Base-by-base conservation (phyloP, 2,113 vertebrate species). In the Mugil cephalus region DNA sequence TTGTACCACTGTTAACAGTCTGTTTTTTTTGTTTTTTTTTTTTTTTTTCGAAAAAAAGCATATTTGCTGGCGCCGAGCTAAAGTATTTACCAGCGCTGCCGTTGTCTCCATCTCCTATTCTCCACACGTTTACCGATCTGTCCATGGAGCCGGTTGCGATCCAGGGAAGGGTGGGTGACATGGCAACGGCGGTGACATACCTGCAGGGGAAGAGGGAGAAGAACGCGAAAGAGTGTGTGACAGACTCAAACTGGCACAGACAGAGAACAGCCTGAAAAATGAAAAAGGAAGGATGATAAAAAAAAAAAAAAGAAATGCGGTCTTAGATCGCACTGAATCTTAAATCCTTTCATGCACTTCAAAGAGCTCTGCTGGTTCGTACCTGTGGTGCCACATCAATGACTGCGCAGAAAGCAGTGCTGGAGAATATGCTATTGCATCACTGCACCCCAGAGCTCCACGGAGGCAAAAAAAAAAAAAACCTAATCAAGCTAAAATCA, bases 61-160 rank as follows among this genome's bases (percentile, higher is more conserved):
- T 52, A 24, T 77, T 65, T 69, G 46, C 12, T 42, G 50, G 55
- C 13, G 12, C 73, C 66, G 47, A 65, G 45, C 46, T 55, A 58
- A 83, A 52, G 30, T 53, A 70, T 72, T 84, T 86, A 95, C 96
- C 94, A 90, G 84, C 74, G 61, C n/a, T 69, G 68, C 67, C 46
- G n/a, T 90, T 45, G n/a, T 90, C 75, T 72, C 84, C 86, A 61
- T 68, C 67, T 64, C 91, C 94, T 70, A 96, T 85, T 30, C 93
- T 95, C 96, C 96, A 98, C 72, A 98, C 84, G 5, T 93, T 95
- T 61, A 96, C 95, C 1, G 92, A 95, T 91, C 96, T 95, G 90
- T 97, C 97, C 96, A 96, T 96, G 40, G 96, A 98, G 64, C 96
- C 96, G 3, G 94, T 96, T 58, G 96, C 96, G 79, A 98, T 93